Base-by-base conservation (phyloP, 1,140 invertebrate species). In the Apocrypta bakeri region DNA sequence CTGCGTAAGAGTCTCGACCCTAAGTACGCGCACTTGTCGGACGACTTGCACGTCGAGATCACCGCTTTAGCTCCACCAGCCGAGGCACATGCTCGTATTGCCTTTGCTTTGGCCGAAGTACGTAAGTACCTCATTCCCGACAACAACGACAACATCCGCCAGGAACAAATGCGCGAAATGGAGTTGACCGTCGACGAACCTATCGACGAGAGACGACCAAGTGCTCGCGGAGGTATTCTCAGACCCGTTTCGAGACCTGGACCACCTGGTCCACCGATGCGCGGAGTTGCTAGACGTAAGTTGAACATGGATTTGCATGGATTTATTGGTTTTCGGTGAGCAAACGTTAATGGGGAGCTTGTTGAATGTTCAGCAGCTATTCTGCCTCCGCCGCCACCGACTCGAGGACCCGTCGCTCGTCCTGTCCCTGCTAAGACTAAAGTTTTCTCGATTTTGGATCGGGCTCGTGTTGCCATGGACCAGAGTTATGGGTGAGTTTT, bases 41-140 rank as follows among this genome's bases (percentile, higher is more conserved):
- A 98, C 85, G 97, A 99, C 85, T 93, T 99, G 4, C 98, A 99
- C 89, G 97, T 99, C 0, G 96, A 98, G 90, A 97, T 99, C 80
- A 96, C 96, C 64, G 97, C 97, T 17, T 94, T 96, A 81, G 97
- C 97, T 8, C 95, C 97, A 21, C 97, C 98, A 0, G 96, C 97
- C 0, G 97, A 99, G 90, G 97, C 97, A 1, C 97, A 99, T 90
- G 96, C 96, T 24, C 94, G 98, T 78, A 96, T 99, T 25, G 96
- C 97, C 0, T 97, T 96, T 87, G 97, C 97, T 24, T 92, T 98
- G 8, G 95, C 96, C 1, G 97, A 97, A 90, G 92, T 95, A 21
- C 93, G 95, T 72, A 95, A 95, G 84, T 95, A 95, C 86, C 88
- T 96, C 12, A 94, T 95, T 68, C 95, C 95, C 0, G 95, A 96